These are phyloP conservation scores for Sebastes jordani DNA, from an alignment of 2,797 vertebrate species.

Conservation along the genomic window DNA sequence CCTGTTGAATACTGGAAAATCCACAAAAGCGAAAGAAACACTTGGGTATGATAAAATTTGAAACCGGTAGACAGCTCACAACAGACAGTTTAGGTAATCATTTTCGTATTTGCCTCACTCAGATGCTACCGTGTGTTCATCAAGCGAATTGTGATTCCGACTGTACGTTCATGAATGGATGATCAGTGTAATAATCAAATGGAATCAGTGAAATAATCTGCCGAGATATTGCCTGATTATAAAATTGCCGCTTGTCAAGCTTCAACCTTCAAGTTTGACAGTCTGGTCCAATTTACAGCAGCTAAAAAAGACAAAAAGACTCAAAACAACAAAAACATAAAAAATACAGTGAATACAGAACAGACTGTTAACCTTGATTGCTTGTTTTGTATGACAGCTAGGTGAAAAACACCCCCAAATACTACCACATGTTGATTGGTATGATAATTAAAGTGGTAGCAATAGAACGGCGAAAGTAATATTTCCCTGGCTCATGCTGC, in stretches of 20 bases:
- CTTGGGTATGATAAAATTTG: neutral
- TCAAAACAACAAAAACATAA: neutral
- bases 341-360: neutral
- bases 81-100: neutral
- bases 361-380: conserved; percentile 30
- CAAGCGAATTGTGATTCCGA: neutral
- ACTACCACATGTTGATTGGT: conserved; percentile 21
- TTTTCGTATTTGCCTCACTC: neutral
- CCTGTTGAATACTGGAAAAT: neutral
- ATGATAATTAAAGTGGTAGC: conserved; percentile 31
- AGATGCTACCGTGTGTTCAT: neutral
- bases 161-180: conserved; percentile 4
- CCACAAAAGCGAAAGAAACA: neutral
- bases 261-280: conserved; percentile 7
- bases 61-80: too few species aligned
- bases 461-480: conserved; percentile 21
- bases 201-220: conserved; percentile 22
- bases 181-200: conserved; percentile 24
- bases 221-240: conserved; percentile 1
- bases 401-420: conserved; percentile 11
- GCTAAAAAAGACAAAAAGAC: neutral
- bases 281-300: conserved; percentile 7
- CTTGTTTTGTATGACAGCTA: conserved; percentile 31
- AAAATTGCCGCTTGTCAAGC: conserved; percentile 18
- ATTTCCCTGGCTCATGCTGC: conserved; percentile 19